Evolutionary conservation across 2,797 vertebrate genomes (phyloP), one percentile per base, ranked within the genome.

Genomic region (Notolabrus celidotus): DNA sequence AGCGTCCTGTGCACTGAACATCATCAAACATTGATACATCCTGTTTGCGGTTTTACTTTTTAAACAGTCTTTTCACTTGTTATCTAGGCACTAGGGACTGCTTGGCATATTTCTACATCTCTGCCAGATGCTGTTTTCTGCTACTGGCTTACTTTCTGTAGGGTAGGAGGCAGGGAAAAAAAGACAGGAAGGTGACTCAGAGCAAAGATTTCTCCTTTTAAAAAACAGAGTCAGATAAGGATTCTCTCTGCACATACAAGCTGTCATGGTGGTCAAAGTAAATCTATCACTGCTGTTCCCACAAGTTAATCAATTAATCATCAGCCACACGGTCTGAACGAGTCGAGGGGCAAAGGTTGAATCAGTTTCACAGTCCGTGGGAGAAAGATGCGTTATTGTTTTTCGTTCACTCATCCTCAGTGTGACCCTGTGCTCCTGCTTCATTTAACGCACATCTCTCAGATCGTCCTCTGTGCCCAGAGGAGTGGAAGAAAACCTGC

Each of bases 301-400:
- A 38, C 52, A 77, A 77, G 74, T 75, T 27, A 79, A 87, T 87
- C 31, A 72, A 79, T 80, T 57, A 60, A 74, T 71, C 51, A 76
- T 74, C 60, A 67, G 50, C 17, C 49, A 29, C 36, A 14, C 19
- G 17, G 59, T 66, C 15, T 14, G 51, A 64, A 61, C 27, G 43
- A 57, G 64, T 59, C 52, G 17, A 67, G 49, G 53, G 19, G 65
- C 50, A 73, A 72, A 57, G 64, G 71, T 67, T 66, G 57, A 75
- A 49, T 56, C 69, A 67, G 23, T 23, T 49, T 71, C 45, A 56
- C 68, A 49, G 41, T 74, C 51, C 67, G 41, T 61, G 57, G 43
- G 51, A 76, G 76, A 73, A 71, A 34, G 20, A 20, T 16, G 9
- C 52, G 42, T 70, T 54, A 74, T 69, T 74, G 72, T 80, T 77